These are phyloP conservation scores for Rotaria socialis DNA, from an alignment of 2,888 invertebrate genomes.

Conservation along the genomic window DNA sequence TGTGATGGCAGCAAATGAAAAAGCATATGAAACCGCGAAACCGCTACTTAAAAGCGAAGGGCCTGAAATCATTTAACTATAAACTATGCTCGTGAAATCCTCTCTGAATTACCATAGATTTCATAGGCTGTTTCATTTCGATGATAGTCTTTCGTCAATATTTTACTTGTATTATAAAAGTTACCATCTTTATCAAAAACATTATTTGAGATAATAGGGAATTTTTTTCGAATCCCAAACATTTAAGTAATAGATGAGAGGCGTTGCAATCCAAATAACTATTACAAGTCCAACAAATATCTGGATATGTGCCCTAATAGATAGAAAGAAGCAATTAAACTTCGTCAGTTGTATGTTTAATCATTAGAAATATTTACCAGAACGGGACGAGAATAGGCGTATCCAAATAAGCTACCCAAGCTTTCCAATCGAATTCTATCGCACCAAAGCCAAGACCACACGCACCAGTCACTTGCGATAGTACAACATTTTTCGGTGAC, in stretches of 20 bases:
- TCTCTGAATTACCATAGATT: not conserved
- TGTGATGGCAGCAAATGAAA: not conserved
- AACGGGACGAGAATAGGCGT: not conserved
- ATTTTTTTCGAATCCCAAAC: not conserved
- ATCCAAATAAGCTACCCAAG: not conserved
- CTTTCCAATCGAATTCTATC: not conserved
- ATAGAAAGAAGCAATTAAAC: too few species aligned
- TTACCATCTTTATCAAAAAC: not conserved
- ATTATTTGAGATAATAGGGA: not conserved
- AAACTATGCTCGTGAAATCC: too few species aligned
- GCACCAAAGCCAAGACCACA: not conserved
- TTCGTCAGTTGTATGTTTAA: too few species aligned
- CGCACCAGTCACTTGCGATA: not conserved
- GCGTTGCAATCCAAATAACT: not conserved
- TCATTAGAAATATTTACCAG: not conserved
- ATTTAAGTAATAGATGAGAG: not conserved
- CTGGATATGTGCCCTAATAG: not conserved
- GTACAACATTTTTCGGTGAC: not conserved
- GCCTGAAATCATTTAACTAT: not conserved
- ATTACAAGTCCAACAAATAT: not conserved
- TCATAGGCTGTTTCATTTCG: not conserved
- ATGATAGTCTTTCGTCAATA: not conserved
- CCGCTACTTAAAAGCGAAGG: not conserved
- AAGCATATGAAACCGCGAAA: not conserved
- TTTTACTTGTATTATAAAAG: not conserved